A percentile compares a stretch with the other conserved stretches of the same genome.
Conservation (phyloP, 2,113 vertebrate genomes). For the Serinus canaria region DNA sequence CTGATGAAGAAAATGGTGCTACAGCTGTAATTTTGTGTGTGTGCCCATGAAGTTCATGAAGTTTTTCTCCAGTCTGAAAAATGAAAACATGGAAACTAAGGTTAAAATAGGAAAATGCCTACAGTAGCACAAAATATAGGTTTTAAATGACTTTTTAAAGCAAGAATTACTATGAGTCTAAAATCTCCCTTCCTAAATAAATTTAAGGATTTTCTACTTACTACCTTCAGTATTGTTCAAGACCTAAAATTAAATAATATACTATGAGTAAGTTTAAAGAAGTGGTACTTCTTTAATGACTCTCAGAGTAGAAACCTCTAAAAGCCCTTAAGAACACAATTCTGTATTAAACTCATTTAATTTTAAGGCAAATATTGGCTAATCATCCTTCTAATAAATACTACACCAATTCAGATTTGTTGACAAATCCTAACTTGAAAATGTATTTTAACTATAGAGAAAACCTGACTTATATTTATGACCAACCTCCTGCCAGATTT, state of each 20-base stretch:
- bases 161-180: background rate
- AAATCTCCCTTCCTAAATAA: background rate
- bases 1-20: slow-evolving; percentile 70
- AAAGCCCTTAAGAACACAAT: background rate
- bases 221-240: background rate
- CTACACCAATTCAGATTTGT: background rate
- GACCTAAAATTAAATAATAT: background rate
- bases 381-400: background rate
- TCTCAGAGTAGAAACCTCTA: background rate
- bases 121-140: background rate
- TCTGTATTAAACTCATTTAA: background rate
- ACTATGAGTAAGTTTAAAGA: background rate
- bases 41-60: slow-evolving; percentile 87
- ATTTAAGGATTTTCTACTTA: background rate
- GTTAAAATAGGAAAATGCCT: background rate
- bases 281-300: background rate
- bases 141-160: background rate
- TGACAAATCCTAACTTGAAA: background rate
- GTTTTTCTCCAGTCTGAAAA: slow-evolving; percentile 89
- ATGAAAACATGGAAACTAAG: background rate
- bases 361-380: background rate
- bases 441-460: background rate
- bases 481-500: background rate
- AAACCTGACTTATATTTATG: background rate
- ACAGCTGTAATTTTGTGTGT: slow-evolving; percentile 93